Evolutionary conservation across 2,888 invertebrate species (phyloP).

Genomic region (Anarsia innoxiella): DNA sequence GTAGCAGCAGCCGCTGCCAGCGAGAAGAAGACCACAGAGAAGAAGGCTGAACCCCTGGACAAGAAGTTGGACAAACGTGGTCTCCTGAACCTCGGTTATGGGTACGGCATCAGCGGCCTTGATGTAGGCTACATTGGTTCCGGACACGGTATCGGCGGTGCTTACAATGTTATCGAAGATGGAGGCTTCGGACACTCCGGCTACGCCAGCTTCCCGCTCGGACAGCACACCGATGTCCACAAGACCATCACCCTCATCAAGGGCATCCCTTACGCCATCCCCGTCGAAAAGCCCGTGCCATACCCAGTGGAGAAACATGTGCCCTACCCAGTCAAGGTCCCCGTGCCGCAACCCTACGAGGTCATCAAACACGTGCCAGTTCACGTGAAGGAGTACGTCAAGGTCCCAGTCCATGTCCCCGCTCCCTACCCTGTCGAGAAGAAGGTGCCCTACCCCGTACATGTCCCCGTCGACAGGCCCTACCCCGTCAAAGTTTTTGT

Average conservation of each 20-base stretch:
- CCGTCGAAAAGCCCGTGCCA: conserved; percentile 78
- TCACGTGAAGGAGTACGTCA: conserved; percentile 85
- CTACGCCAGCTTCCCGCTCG: conserved; percentile 43
- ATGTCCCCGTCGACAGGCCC: conserved; percentile 84
- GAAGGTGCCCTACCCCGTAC: conserved; percentile 81
- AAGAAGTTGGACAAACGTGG: conserved; percentile 90
- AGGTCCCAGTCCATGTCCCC: conserved; percentile 85
- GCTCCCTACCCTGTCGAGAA: conserved; percentile 87
- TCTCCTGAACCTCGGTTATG: conserved; percentile 85
- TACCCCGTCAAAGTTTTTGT: conserved; percentile 86
- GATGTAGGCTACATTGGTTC: conserved; percentile 82
- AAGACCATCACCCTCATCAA: conserved; percentile 80
- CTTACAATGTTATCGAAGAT: conserved; percentile 58
- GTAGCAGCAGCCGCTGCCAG: conserved; percentile 83
- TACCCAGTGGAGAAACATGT: conserved; percentile 79
- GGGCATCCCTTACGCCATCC: conserved; percentile 78
- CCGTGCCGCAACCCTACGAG: conserved; percentile 82
- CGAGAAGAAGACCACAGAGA: conserved; percentile 76
- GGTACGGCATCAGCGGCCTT: conserved; percentile 84
- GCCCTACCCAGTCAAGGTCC: conserved; percentile 80
- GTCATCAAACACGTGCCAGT: conserved; percentile 81
- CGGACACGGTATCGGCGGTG: conserved; percentile 74
- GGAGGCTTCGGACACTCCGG: conserved; percentile 29
- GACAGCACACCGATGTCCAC: conserved; percentile 69
- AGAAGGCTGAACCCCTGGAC: conserved; percentile 76